Evolutionary conservation across 2,888 invertebrate species (phyloP).

Genomic region (Gibbula magus): DNA sequence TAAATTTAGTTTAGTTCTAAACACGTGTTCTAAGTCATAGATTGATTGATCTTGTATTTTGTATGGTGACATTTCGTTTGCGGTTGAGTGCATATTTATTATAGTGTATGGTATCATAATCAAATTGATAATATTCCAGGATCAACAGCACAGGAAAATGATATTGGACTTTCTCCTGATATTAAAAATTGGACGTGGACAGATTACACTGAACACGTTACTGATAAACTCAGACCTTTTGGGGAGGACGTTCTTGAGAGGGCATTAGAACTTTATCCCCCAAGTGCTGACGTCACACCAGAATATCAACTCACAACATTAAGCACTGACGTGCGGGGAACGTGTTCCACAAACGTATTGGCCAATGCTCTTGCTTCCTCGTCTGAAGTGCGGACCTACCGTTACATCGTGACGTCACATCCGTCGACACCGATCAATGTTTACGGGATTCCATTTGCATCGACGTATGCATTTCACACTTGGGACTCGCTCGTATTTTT

Average conservation of each 20-base stretch:
- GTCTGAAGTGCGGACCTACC: constrained; percentile 53
- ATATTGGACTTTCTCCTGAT: constrained; percentile 50
- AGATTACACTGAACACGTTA: constrained; percentile 57
- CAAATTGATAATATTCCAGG: too few relatives aligned
- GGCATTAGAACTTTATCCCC: constrained; percentile 51
- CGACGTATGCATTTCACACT: constrained; percentile 57
- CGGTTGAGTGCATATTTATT: too few relatives aligned
- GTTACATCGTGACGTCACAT: constrained; percentile 58
- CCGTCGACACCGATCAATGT: constrained; percentile 57
- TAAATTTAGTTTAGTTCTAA: too few relatives aligned
- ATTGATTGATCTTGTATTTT: too few relatives aligned
- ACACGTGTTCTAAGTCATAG: too few relatives aligned
- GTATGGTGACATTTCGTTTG: too few relatives aligned
- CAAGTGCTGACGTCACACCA: constrained; percentile 42
- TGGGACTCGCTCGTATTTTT: constrained; percentile 65
- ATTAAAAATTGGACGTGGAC: constrained; percentile 60
- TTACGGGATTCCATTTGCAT: constrained; percentile 9
- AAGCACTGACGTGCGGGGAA: constrained; percentile 65
- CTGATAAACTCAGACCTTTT: constrained; percentile 59
- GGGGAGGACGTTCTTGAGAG: constrained; percentile 44
- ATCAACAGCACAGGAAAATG: constrained; percentile 64
- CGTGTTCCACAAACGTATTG: constrained; percentile 61
- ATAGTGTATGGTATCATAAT: too few relatives aligned
- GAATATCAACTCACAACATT: constrained; percentile 64
- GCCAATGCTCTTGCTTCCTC: constrained; percentile 42